Evolutionary conservation across 2,888 invertebrate genomes (phyloP), one percentile per base, ranked within the genome.

Genomic region (Rhogogaster chlorosoma): DNA sequence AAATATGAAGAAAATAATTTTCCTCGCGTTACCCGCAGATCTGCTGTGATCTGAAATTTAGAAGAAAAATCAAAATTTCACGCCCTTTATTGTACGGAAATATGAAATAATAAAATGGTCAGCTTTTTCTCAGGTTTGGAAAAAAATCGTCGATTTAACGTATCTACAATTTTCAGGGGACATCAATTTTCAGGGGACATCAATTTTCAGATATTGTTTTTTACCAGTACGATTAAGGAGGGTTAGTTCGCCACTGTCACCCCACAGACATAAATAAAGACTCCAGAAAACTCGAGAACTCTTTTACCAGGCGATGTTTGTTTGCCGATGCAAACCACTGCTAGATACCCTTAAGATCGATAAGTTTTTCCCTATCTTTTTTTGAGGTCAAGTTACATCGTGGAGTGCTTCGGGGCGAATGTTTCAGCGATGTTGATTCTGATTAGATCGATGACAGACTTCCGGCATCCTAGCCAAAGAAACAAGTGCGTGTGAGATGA

Each of bases 351-450:
- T 22, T n/a, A 12, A 73, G 22, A 73, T 73, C 73, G 42, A 73
- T 73, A 73, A 73, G 42, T 38, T 42, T 73, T 42, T 73, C 12
- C n/a, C 12, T 42, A n/a, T 73, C 10, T 73, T 10, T 38, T 42
- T 10, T 73, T 15, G 38, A 10, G 73, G 42, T 73, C 73, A 22
- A 22, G 73, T 73, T 73, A 73, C 73, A 42, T 38, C 73, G 67
- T 12, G 26, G 12, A 73, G 73, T 73, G 73, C 73, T 42, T 73
- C 42, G 9, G 42, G 26, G 73, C 15, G 42, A 22, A 42, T 73
- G 42, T 73, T 36, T 73, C 73, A 38, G 22, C 73, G 73, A 42
- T 73, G 73, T 73, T 73, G n/a, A 73, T 73, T 73, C 73, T 6
- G 38, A 42, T 73, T 10, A 73, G 73, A 73, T 38, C 73, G 73